Base-by-base conservation (phyloP, 2,113 vertebrate species). In the Spilogale gracilis region DNA sequence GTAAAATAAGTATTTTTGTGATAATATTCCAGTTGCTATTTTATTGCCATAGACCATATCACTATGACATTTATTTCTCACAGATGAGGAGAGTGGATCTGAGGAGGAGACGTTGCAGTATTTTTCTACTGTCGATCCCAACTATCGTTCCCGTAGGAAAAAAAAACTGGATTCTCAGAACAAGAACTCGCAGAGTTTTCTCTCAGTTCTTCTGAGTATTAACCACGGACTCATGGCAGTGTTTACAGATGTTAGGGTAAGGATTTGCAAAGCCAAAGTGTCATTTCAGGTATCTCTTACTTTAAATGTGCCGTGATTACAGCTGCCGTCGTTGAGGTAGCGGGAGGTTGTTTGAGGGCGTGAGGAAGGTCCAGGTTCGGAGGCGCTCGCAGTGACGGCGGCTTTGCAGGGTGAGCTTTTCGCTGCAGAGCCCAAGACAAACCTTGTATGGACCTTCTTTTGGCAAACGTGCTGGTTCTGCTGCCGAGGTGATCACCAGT, bases 81-180 rank as follows among this genome's bases (percentile, higher is more conserved):
- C 97, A 99, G 99, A 99, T 96, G 99, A 99, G n/a, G 99, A 99
- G 84, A 99, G 99, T 95, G 99, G 99, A 38, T 99, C 99, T 54
- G 99, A 99, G 89, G 99, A 99, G 84, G 99, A 99, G 97, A 99
- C 99, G 69, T 90, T 99, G 92, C 99, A 99, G 45, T 99, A 99
- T 95, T 99, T 99, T 98, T 99, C 99, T 17, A 98, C 99, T 52
- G 98, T 99, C 78, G 99, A 99, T 96, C 97, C 99, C 30, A 99
- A 99, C 98, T 99, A 99, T 96, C 99, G 99, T 74, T 99, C 99
- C 43, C 99, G 99, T 18, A 99, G 99, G 98, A 99, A 99, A 98
- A 99, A 99, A 98, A 99, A 99, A 90, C 97, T 98, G 86, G 99
- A 99, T 97, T 97, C 98, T 3, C 99, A 99, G 94, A 99, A 98